Evolutionary conservation across 2,797 vertebrate species (phyloP).

Genomic region (Heterohyrax brucei): DNA sequence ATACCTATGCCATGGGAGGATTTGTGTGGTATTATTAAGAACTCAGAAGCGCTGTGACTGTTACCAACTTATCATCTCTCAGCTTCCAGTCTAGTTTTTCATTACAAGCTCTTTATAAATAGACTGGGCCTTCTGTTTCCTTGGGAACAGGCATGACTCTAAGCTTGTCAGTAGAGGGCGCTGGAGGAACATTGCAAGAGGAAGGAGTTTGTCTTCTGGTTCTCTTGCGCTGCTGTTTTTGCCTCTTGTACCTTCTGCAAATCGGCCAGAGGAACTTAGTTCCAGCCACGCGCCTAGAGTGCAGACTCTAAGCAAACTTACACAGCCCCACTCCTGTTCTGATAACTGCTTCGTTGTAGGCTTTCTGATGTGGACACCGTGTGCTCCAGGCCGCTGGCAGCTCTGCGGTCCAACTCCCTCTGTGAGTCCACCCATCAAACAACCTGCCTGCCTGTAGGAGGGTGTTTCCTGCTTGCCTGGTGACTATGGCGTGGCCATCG

Average conservation of each 20-base stretch:
- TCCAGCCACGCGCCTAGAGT: background rate
- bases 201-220: background rate
- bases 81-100: background rate
- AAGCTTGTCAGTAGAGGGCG: slow-evolving; percentile 63
- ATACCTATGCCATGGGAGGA: background rate
- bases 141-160: background rate
- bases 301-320: background rate
- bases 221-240: background rate
- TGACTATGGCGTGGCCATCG: background rate
- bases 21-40: background rate
- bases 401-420: too few relatives aligned
- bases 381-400: too few relatives aligned
- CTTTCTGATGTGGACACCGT: background rate
- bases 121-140: background rate
- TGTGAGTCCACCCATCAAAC: too few relatives aligned
- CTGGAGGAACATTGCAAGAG: slow-evolving; percentile 1
- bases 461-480: background rate
- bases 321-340: background rate
- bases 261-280: background rate
- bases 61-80: background rate
- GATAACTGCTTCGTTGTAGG: background rate
- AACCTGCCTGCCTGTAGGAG: background rate
- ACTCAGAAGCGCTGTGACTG: background rate
- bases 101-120: background rate
- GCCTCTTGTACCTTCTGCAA: background rate